These are phyloP conservation scores for Peromyscus attwateri DNA, from an alignment of 2,797 vertebrate species.

Conservation along the genomic window DNA sequence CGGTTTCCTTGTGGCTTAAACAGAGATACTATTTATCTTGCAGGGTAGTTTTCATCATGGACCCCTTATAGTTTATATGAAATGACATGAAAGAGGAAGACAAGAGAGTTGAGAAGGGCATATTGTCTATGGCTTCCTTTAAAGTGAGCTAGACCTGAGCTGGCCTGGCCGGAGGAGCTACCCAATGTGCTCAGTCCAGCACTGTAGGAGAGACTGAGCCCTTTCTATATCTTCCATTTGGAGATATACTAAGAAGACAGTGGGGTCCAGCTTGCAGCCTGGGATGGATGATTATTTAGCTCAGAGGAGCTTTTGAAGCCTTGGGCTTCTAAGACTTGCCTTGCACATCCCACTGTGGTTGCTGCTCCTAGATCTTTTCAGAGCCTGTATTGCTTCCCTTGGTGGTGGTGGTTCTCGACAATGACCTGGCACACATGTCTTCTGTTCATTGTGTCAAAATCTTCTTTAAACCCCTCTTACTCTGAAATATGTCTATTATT, in stretches of 20 bases:
- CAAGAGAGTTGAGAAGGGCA: not conserved
- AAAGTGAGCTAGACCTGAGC: not conserved
- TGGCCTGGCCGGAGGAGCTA: not conserved
- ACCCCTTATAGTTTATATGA: not conserved
- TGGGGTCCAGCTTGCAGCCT: not conserved
- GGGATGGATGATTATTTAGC: not conserved
- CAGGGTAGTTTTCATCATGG: not conserved
- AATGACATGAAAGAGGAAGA: not conserved
- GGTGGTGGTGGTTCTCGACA: not conserved
- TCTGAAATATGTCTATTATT: not conserved
- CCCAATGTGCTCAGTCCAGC: not conserved
- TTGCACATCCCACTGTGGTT: not conserved
- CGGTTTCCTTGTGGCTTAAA: slow-evolving; percentile 5
- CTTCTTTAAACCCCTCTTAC: not conserved
- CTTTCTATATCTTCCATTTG: not conserved
- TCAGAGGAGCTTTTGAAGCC: not conserved
- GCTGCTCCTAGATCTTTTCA: not conserved
- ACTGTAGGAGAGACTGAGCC: not conserved
- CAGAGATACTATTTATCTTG: not conserved
- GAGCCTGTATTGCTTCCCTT: not conserved
- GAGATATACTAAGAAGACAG: not conserved
- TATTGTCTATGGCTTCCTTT: not conserved
- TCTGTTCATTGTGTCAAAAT: not conserved
- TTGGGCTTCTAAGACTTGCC: slow-evolving; percentile 22
- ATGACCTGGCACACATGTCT: not conserved